Base-by-base conservation (phyloP, 1,140 invertebrate genomes). In the Orussus abietinus region DNA sequence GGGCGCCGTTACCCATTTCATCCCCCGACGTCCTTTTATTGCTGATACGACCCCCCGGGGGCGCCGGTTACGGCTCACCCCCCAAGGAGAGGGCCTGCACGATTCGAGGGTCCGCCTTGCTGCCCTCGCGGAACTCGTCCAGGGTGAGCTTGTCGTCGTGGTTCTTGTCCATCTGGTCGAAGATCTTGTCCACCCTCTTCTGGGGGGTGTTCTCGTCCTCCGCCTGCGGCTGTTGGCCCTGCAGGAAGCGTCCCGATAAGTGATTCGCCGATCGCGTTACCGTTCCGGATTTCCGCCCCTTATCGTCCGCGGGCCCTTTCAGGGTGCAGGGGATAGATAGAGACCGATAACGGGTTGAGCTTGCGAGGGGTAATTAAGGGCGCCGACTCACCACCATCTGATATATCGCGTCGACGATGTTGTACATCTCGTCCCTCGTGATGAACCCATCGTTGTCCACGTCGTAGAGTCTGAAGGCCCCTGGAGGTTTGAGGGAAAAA, bases 81-180 rank as follows among this genome's bases (percentile, higher is more conserved):
- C 86, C 86, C 49, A 90, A 75, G 15, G 86, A 86, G 29, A 90
- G 72, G n/a, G 88, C 96, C 74, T 98, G 94, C 11, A 98, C 94
- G 66, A 99, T 99, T 72, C 94, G 84, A 4, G 96, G 95, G 75
- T 99, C 96, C 29, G 92, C 92, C 75, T 98, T 98, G 67, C 93
- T 96, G 47, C 95, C 95, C 76, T 98, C 96, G 59, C 94, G 85
- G 75, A 99, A 99, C 74, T 99, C 96, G 60, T 98, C 95, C 49
- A 97, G 80, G 10, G 94, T 98, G 47, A 99, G 80, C 66, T 89
- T 85, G 66, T 96, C 94, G 75, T 99, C 96, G 73, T 96, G 90
- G 68, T 99, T 98, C 76, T 97, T 96, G 75, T 97, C 94, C 92
- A 97, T 96, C 66, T 95, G 92, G 69, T 94, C 90, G 75, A 96